phyloP scores from a whole-genome alignment of 2,113 vertebrate species.

The Tachysurus fulvidraco region DNA sequence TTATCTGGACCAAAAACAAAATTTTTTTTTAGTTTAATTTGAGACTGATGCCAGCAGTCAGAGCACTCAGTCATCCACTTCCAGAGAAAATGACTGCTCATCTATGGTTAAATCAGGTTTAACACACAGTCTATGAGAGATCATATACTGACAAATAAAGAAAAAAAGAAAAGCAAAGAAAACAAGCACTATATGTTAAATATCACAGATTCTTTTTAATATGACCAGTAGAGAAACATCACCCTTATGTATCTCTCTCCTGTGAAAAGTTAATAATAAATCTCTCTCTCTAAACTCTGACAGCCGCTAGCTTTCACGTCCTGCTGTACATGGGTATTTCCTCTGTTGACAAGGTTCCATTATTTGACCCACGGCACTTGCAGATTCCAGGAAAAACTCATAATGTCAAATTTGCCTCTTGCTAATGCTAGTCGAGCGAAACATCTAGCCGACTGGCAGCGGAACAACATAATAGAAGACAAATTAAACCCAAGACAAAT shows the following conservation, averaged over 20 bases:
- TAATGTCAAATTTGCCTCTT: constrained; percentile 66
- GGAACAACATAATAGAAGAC: background rate
- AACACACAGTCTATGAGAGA: background rate
- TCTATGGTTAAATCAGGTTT: background rate
- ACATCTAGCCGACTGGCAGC: constrained; percentile 47
- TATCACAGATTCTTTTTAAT: background rate
- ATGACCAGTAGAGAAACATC: background rate
- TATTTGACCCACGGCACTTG: constrained; percentile 56
- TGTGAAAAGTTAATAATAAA: constrained; percentile 29
- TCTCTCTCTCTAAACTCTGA: constrained; percentile 24
- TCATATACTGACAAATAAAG: background rate
- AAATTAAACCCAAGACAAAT: constrained; percentile 4
- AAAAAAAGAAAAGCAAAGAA: background rate
- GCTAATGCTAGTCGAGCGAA: constrained; percentile 54
- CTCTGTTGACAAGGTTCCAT: constrained; percentile 69
- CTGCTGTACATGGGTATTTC: constrained; percentile 66
- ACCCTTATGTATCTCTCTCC: background rate
- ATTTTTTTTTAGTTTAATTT: too few relatives aligned
- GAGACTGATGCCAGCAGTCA: background rate
- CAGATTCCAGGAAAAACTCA: constrained; percentile 57
- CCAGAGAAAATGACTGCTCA: background rate
- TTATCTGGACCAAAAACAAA: background rate
- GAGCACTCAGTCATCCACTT: background rate
- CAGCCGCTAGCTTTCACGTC: constrained; percentile 49
- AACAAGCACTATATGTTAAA: background rate